Percentiles rank a stretch among this genome's conserved stretches.
phyloP scores from a whole-genome alignment of 2,113 vertebrate species.

The Capreolus pygargus region DNA sequence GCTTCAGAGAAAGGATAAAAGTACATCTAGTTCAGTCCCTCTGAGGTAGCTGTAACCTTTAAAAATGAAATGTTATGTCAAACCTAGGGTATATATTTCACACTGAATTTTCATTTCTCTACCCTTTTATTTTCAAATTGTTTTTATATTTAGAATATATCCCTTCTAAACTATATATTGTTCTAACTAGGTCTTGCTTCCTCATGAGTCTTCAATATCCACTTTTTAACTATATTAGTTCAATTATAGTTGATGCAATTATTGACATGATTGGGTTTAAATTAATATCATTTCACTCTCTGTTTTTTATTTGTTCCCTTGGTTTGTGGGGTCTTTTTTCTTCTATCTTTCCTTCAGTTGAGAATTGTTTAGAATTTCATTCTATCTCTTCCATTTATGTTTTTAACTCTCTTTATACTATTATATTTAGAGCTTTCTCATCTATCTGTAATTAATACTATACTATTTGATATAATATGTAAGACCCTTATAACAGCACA shows the following conservation, averaged over 20 bases:
- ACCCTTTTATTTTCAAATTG: background rate
- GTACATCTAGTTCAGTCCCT: slow-evolving; percentile 69
- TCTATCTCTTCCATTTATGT: background rate
- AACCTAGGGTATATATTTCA: slow-evolving; percentile 54
- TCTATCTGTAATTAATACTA: background rate
- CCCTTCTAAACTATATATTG: background rate
- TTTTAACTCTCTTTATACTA: background rate
- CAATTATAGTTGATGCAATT: background rate
- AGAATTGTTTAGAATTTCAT: background rate
- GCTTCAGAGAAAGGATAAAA: slow-evolving; percentile 53
- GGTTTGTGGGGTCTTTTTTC: background rate
- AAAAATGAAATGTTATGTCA: slow-evolving; percentile 68
- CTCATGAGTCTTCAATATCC: background rate
- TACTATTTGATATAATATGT: background rate
- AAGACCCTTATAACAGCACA: background rate
- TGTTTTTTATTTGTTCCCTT: background rate
- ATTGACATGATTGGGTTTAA: background rate
- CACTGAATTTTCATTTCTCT: slow-evolving; percentile 28
- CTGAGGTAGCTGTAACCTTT: slow-evolving; percentile 68
- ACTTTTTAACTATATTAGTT: background rate
- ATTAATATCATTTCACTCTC: background rate
- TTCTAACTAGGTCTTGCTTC: background rate
- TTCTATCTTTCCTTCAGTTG: background rate
- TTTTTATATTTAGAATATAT: background rate
- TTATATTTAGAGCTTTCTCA: background rate